Conservation (phyloP, 2,888 invertebrate species). For the Monochamus alternatus region DNA sequence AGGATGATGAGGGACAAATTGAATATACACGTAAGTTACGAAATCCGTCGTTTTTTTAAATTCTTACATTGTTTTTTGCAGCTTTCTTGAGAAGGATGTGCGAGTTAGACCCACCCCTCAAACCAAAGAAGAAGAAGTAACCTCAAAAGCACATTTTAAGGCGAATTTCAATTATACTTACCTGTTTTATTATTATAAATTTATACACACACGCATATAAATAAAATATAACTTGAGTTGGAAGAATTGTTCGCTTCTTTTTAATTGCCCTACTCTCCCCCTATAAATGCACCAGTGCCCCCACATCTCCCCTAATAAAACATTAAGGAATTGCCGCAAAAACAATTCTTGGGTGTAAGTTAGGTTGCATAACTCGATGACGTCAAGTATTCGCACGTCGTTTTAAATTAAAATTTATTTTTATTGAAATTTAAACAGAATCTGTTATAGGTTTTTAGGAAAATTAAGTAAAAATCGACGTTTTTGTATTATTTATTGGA, state of each 20-base stretch:
- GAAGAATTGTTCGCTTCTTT: background rate
- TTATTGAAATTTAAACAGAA: no score
- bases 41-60: no score
- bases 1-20: constrained; percentile 95
- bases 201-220: background rate
- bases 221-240: constrained; percentile 4
- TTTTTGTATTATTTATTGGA: constrained; percentile 34
- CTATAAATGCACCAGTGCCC: no score
- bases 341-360: no score
- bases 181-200: background rate
- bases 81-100: constrained; percentile 93
- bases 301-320: background rate
- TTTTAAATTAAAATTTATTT: no score
- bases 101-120: constrained; percentile 73
- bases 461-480: background rate
- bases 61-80: constrained; percentile 66
- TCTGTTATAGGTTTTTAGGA: background rate
- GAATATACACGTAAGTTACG: constrained; percentile 90
- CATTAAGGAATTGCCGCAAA: background rate
- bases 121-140: constrained; percentile 55
- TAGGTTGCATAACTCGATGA: no score
- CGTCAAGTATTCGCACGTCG: no score
- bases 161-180: background rate
- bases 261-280: background rate
- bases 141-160: background rate